Evolutionary conservation across 2,113 vertebrate species (phyloP).

Genomic region (Pollimyrus isidori): DNA sequence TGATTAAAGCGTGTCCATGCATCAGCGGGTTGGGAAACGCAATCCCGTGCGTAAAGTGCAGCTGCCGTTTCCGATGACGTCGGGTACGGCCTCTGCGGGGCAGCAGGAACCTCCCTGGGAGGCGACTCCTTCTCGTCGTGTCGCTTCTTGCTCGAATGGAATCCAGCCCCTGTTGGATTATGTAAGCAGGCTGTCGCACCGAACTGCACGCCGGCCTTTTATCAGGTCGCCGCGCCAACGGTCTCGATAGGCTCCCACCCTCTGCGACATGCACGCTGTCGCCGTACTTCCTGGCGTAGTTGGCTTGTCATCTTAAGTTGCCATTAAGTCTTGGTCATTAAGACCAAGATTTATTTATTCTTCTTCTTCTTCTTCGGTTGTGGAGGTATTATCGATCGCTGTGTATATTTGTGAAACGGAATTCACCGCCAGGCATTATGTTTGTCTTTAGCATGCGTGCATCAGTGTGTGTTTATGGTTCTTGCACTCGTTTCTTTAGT

Average conservation of each 20-base stretch:
- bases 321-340: background rate
- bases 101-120: background rate
- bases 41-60: background rate
- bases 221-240: background rate
- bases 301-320: background rate
- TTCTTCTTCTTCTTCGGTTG: too few relatives aligned
- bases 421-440: background rate
- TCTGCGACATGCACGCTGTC: background rate
- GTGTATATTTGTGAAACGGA: background rate
- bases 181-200: background rate
- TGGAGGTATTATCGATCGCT: background rate
- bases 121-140: background rate
- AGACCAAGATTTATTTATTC: too few relatives aligned
- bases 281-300: background rate
- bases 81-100: background rate
- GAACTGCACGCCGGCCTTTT: background rate
- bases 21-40: background rate
- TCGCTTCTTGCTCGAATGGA: background rate
- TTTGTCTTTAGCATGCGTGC: background rate
- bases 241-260: background rate
- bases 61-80: background rate
- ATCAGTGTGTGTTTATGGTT: background rate
- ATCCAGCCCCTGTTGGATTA: background rate
- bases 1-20: background rate
- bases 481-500: background rate